A percentile compares a stretch with the other conserved stretches of the same genome.
Evolutionary conservation across 2,113 vertebrate species (phyloP).

Genomic region (Syrrhaptes paradoxus): DNA sequence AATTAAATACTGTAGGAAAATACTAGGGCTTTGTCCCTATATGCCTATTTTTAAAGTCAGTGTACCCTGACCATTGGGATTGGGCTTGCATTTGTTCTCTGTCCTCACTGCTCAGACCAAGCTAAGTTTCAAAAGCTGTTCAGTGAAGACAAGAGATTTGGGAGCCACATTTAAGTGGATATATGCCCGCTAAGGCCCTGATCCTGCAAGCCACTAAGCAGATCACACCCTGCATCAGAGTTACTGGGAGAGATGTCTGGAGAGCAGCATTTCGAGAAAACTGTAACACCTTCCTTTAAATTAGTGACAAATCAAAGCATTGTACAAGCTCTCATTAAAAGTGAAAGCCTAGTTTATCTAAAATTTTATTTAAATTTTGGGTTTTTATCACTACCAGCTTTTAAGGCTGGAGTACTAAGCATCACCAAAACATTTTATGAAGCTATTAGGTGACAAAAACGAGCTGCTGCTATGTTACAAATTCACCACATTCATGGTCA

Average conservation of each 20-base stretch:
- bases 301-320: neutral
- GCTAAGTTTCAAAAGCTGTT: neutral
- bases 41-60: neutral
- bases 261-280: neutral
- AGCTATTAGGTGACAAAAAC: slow-evolving; percentile 6
- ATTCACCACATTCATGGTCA: neutral
- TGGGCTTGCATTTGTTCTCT: neutral
- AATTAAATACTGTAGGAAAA: neutral
- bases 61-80: neutral
- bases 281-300: neutral
- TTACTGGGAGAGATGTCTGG: neutral
- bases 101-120: neutral
- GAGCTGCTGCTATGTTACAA: neutral
- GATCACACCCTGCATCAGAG: neutral
- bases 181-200: neutral
- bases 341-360: neutral
- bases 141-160: neutral
- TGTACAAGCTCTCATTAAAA: slow-evolving; percentile 11
- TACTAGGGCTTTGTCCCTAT: neutral
- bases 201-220: neutral
- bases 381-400: neutral
- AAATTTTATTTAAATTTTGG: slow-evolving; percentile 17
- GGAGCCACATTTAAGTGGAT: neutral
- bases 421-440: slow-evolving; percentile 10
- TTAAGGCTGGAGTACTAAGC: slow-evolving; percentile 17